Conservation (phyloP, 2,797 vertebrate genomes). For the Aplochiton taeniatus region DNA sequence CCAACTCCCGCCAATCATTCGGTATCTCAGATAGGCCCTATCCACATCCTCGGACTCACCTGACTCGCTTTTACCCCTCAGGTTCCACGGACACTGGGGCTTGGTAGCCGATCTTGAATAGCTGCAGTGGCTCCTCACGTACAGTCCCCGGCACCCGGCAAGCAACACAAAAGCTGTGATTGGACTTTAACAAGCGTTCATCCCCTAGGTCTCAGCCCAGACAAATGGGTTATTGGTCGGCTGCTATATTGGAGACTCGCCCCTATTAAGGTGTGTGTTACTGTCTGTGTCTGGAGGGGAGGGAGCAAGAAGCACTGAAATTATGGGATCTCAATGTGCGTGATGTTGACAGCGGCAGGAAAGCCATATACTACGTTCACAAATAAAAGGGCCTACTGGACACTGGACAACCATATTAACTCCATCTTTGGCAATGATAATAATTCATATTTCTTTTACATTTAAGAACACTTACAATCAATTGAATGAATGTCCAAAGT, state of each 20-base stretch:
- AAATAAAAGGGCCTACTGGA: slow-evolving; percentile 52
- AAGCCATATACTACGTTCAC: slow-evolving; percentile 57
- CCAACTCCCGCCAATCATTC: slow-evolving; percentile 40
- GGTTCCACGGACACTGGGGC: slow-evolving; percentile 79
- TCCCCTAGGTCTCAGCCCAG: slow-evolving; percentile 66
- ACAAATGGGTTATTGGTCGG: slow-evolving; percentile 70
- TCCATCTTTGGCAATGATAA: slow-evolving; percentile 40
- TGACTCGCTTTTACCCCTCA: slow-evolving; percentile 77
- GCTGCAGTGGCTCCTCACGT: slow-evolving; percentile 79
- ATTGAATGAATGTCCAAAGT: not conserved
- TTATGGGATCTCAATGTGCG: slow-evolving; percentile 65
- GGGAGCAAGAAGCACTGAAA: slow-evolving; percentile 65
- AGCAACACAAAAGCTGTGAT: slow-evolving; percentile 81
- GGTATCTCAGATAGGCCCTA: slow-evolving; percentile 64
- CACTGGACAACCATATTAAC: slow-evolving; percentile 66
- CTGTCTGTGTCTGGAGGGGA: slow-evolving; percentile 79
- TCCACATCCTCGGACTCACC: slow-evolving; percentile 81
- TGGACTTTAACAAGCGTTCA: slow-evolving; percentile 76
- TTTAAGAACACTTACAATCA: not conserved
- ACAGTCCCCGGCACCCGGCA: slow-evolving; percentile 84
- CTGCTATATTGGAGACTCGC: slow-evolving; percentile 66
- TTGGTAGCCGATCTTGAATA: slow-evolving; percentile 82
- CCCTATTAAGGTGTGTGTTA: slow-evolving; percentile 75
- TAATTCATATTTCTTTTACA: slow-evolving; percentile 22
- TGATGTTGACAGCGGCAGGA: slow-evolving; percentile 56